Evolutionary conservation across 2,113 vertebrate genomes (phyloP).

Genomic region (Acinonyx jubatus): DNA sequence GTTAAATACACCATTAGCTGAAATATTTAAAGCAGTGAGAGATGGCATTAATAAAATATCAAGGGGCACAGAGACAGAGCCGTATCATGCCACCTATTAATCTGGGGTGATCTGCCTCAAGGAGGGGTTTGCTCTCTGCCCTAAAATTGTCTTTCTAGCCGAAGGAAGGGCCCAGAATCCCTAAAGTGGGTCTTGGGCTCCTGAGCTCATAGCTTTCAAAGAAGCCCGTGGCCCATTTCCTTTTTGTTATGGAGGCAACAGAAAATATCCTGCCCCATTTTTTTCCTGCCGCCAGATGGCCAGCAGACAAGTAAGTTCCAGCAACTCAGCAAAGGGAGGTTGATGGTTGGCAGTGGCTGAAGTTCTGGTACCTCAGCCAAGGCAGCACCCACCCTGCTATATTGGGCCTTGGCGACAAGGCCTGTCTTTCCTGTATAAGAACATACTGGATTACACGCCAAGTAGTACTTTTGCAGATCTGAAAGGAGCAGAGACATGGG

Average conservation of each 20-base stretch:
- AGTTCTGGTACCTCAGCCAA: neutral
- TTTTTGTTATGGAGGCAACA: neutral
- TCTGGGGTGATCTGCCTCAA: neutral
- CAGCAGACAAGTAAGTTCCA: neutral
- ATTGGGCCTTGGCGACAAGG: neutral
- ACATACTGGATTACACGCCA: neutral
- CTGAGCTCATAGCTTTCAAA: neutral
- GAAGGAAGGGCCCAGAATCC: neutral
- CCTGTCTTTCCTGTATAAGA: neutral
- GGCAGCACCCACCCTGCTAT: neutral
- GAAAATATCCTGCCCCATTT: neutral
- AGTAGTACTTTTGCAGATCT: neutral
- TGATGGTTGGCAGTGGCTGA: neutral
- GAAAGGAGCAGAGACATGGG: neutral
- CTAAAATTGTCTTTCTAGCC: neutral
- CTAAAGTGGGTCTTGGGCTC: neutral
- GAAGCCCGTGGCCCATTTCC: neutral
- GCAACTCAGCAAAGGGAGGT: neutral
- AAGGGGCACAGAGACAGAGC: neutral
- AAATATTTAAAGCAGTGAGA: conserved; percentile 55
- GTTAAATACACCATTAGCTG: conserved; percentile 45
- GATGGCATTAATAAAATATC: neutral
- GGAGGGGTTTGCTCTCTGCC: neutral
- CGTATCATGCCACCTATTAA: neutral
- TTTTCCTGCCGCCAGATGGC: neutral